Percentiles rank a stretch among this genome's conserved stretches.
phyloP scores from a whole-genome alignment of 2,888 invertebrate species.

The Imbricaverruca yamaguchii region DNA sequence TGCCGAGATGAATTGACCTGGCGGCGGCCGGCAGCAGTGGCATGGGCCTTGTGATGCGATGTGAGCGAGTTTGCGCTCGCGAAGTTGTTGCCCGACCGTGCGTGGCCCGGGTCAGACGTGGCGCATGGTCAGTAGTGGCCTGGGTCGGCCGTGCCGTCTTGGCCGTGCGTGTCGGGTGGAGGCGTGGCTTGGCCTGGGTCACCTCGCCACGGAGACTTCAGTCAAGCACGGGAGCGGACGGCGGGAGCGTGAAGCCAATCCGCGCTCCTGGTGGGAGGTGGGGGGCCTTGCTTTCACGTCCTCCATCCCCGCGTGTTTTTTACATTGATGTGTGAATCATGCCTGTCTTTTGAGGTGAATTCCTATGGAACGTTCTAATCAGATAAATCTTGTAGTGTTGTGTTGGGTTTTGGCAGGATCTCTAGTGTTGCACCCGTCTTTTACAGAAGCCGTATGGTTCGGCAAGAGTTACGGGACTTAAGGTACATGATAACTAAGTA shows the following conservation, averaged over 20 bases:
- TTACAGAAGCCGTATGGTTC: background rate
- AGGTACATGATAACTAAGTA: conserved; percentile 2
- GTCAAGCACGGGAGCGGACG: background rate
- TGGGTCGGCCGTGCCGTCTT: background rate
- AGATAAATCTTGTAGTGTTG: conserved; percentile 3
- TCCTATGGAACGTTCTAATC: background rate
- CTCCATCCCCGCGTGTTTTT: background rate
- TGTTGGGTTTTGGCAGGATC: conserved; percentile 6
- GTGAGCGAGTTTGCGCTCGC: too few relatives aligned
- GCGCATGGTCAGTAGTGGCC: too few relatives aligned
- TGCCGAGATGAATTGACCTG: background rate
- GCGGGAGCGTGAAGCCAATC: background rate
- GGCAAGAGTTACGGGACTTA: background rate
- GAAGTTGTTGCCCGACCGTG: too few relatives aligned
- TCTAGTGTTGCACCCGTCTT: conserved; percentile 1
- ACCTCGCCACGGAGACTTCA: background rate
- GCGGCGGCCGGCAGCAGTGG: background rate
- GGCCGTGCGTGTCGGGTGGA: background rate
- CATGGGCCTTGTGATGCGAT: background rate
- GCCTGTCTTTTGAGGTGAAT: background rate
- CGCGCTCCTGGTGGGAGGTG: background rate
- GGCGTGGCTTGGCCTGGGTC: background rate
- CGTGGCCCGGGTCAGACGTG: too few relatives aligned
- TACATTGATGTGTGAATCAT: conserved; percentile 1
- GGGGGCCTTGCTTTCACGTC: background rate